Evolutionary conservation across 2,113 vertebrate genomes (phyloP).

Genomic region (Ascaphus truei): DNA sequence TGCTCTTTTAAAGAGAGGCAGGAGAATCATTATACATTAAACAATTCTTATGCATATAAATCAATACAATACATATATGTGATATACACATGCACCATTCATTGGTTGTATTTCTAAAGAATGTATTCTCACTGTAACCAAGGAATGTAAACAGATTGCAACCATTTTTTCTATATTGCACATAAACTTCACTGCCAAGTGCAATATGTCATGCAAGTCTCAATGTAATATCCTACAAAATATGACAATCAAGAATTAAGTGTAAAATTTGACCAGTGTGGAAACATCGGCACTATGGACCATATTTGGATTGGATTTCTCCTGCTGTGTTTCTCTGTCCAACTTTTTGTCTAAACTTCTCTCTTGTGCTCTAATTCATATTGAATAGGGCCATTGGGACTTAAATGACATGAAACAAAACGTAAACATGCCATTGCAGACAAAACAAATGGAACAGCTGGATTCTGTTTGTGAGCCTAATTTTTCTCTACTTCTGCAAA

Average conservation of each 20-base stretch:
- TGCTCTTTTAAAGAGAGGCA: no score
- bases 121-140: neutral
- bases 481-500: conserved; percentile 29
- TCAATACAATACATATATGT: neutral
- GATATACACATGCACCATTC: neutral
- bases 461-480: conserved; percentile 30
- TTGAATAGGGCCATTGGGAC: conserved; percentile 22
- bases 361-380: conserved; percentile 13
- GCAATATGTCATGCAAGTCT: neutral
- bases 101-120: neutral
- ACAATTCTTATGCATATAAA: neutral
- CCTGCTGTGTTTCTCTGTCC: neutral
- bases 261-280: neutral
- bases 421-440: conserved; percentile 32
- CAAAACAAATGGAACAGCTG: conserved; percentile 29
- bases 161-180: neutral
- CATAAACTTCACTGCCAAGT: neutral
- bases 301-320: conserved; percentile 18
- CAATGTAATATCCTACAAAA: neutral
- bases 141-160: neutral
- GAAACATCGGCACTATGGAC: conserved; percentile 15
- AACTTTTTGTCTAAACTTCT: conserved; percentile 24
- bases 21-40: no score
- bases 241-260: conserved; percentile 13
- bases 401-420: conserved; percentile 29